Evolutionary conservation across 2,797 vertebrate genomes (phyloP).

Genomic region (Hyperoplus immaculatus): DNA sequence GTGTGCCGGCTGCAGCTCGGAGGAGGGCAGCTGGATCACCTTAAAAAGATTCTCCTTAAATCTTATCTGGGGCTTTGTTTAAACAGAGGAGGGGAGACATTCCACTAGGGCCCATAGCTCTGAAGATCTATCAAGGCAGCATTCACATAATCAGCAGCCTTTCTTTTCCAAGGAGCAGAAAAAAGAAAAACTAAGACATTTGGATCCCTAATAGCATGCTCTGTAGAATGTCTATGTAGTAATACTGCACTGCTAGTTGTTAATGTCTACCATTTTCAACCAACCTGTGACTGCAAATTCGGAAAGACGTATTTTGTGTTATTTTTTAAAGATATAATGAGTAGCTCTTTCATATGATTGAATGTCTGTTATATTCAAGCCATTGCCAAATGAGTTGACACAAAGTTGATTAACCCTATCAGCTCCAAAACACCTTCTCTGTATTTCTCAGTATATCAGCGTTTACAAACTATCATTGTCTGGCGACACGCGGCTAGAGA

Average conservation of each 20-base stretch:
- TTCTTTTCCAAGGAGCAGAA: slow-evolving; percentile 45
- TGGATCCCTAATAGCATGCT: slow-evolving; percentile 25
- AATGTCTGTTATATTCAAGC: no score
- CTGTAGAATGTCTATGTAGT: neutral
- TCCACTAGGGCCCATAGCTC: slow-evolving; percentile 68
- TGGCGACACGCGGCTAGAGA: no score
- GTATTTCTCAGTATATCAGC: no score
- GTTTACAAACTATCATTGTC: no score
- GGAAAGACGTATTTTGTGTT: slow-evolving; percentile 23
- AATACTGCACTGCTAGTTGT: neutral
- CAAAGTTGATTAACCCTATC: no score
- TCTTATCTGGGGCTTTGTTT: slow-evolving; percentile 88
- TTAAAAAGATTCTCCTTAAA: slow-evolving; percentile 86
- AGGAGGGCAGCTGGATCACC: slow-evolving; percentile 83
- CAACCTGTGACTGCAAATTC: slow-evolving; percentile 20
- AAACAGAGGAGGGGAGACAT: slow-evolving; percentile 84
- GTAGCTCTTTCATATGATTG: no score
- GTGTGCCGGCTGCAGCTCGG: slow-evolving; percentile 68
- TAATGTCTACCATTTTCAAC: slow-evolving; percentile 13
- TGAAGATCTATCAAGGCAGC: slow-evolving; percentile 74
- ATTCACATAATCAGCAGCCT: slow-evolving; percentile 71
- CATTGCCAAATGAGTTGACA: no score
- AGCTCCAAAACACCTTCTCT: no score
- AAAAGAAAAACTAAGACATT: slow-evolving; percentile 36
- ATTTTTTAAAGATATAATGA: slow-evolving; percentile 19